These are phyloP conservation scores for Nylanderia fulva DNA, from an alignment of 1,140 invertebrate species.

Conservation along the genomic window DNA sequence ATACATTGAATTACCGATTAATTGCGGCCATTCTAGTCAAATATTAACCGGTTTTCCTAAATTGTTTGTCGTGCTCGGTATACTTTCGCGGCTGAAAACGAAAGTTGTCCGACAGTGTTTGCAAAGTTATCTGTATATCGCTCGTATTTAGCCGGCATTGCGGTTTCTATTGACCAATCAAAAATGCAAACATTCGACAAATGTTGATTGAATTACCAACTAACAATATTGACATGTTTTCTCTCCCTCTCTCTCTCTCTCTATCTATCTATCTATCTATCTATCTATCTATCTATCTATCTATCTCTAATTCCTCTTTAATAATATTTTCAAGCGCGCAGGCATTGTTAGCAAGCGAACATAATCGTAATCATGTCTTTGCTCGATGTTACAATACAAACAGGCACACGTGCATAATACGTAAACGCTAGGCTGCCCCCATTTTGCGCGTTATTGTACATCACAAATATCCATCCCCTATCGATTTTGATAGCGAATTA, in stretches of 20 bases:
- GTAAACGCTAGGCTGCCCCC: neutral
- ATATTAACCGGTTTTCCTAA: conserved; percentile 43
- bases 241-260: neutral
- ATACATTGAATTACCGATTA: conserved; percentile 20
- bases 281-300: neutral
- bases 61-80: conserved; percentile 35
- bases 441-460: neutral
- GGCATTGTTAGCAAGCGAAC: neutral
- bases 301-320: neutral
- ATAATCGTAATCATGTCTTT: conserved; percentile 13
- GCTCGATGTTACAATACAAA: neutral
- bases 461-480: conserved; percentile 5
- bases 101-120: conserved; percentile 42
- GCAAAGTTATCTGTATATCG: conserved; percentile 38
- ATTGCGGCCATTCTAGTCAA: neutral
- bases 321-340: conserved; percentile 2
- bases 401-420: neutral
- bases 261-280: neutral
- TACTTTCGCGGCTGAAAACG: conserved; percentile 19
- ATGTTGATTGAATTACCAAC: conserved; percentile 23
- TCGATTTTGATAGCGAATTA: conserved; percentile 49
- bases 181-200: conserved; percentile 54
- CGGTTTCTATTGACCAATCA: conserved; percentile 45
- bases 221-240: conserved; percentile 28
- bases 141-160: conserved; percentile 25